These are phyloP conservation scores for Scaptodrosophila lebanonensis DNA, from an alignment of 1,140 invertebrate genomes.

Conservation along the genomic window DNA sequence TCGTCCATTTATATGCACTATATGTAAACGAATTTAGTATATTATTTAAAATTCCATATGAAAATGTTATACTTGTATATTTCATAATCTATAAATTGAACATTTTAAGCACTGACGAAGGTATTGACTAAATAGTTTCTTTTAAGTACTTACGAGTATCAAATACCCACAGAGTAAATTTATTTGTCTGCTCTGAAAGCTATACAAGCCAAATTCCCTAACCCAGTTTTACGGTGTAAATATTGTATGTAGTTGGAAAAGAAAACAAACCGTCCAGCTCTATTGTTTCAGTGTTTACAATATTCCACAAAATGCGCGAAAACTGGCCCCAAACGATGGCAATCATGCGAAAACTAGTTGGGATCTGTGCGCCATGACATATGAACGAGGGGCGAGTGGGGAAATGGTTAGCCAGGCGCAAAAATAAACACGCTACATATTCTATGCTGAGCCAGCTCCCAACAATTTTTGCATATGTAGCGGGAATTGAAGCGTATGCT, in stretches of 20 bases:
- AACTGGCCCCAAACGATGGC: conserved; percentile 34
- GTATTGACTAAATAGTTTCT: too few species aligned
- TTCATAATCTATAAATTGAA: too few species aligned
- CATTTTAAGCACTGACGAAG: too few species aligned
- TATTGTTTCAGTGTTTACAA: neutral
- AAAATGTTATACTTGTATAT: too few species aligned
- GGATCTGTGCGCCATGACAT: conserved; percentile 10
- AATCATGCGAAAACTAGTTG: conserved; percentile 15
- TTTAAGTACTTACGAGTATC: too few species aligned
- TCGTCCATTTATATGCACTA: too few species aligned
- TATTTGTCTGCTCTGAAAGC: too few species aligned
- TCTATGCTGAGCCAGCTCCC: neutral
- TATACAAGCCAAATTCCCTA: too few species aligned
- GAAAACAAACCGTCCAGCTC: neutral
- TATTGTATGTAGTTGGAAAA: neutral
- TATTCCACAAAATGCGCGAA: conserved; percentile 50
- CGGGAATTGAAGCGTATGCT: conserved; percentile 40
- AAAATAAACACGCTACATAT: conserved; percentile 31
- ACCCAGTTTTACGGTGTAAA: too few species aligned
- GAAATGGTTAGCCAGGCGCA: conserved; percentile 21
- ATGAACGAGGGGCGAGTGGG: conserved; percentile 3
- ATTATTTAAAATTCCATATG: too few species aligned
- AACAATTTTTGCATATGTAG: conserved; percentile 55
- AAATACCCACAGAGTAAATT: too few species aligned
- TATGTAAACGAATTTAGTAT: too few species aligned